A percentile compares a stretch with the other conserved stretches of the same genome.
These are phyloP conservation scores for Drosophila leonis DNA, from an alignment of 2,888 invertebrate species.

Conservation along the genomic window DNA sequence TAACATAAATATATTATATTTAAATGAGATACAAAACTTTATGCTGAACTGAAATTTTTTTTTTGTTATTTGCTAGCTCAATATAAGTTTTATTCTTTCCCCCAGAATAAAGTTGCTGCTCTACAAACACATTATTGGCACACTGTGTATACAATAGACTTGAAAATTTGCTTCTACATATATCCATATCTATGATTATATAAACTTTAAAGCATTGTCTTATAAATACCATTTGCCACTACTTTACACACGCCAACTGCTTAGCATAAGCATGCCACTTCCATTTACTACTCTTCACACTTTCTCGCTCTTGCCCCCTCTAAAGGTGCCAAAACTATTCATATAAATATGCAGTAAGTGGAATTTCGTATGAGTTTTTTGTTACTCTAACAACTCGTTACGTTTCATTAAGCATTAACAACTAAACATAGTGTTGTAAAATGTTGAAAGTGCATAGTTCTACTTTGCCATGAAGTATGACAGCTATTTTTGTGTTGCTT, in stretches of 20 bases:
- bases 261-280: not conserved
- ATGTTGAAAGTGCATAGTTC: constrained; percentile 4
- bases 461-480: constrained; percentile 4
- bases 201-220: no score
- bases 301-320: not conserved
- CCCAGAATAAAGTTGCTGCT: no score
- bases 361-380: not conserved
- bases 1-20: no score
- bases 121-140: no score
- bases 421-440: not conserved
- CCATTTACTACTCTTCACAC: not conserved
- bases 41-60: no score
- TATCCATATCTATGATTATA: no score
- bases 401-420: not conserved
- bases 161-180: no score
- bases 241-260: not conserved
- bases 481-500: constrained; percentile 15
- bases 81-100: no score
- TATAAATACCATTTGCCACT: no score
- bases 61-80: no score
- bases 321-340: not conserved
- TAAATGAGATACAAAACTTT: no score
- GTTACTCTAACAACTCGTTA: not conserved
- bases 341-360: not conserved
- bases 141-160: no score